Evolutionary conservation across 1,140 invertebrate genomes (phyloP), one percentile per base, ranked within the genome.

Genomic region (Cataglyphis hispanica): DNA sequence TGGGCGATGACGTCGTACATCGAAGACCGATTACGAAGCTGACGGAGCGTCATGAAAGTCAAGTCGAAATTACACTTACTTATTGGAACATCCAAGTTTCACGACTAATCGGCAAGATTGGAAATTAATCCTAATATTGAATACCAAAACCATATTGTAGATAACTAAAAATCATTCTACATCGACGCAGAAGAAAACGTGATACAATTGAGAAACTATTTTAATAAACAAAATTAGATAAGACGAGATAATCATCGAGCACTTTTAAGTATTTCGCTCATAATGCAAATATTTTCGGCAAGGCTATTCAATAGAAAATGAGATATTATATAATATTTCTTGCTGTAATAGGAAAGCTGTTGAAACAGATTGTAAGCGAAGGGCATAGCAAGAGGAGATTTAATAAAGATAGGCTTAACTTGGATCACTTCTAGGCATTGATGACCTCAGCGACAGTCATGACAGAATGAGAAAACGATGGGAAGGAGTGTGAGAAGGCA

Each of bases 361-460:
- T 19, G 16, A 50, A 50, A 50, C 16, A 50, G 16, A 50, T 50
- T 16, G 46, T 50, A 50, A 16, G 19, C 43, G 46, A 50, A 50
- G 16, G 13, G 2, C 13, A 19, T 50, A 56, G 46, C 61, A 70
- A 83, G 40, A 46, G 22, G 27, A 76, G 64, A 40, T 22, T 13
- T 46, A 22, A 13, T 5, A 19, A 50, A 37, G 83, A 61, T 37
- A 63, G 16, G 53, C 25, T 84, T 50, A 66, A 27, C 1, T 74
- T 19, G 64, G 22, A 50, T 84, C 56, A 50, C 58, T 60, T 72
- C 67, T 50, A 58, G 67, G 61, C 43, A 76, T 87, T 77, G 58
- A 77, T 37, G 31, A n/a, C n/a, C 27, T 50, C 60, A 58, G 34
- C 37, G 58, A 27, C 53, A 40, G 40, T 75, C n/a, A n/a, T 25